A percentile compares a stretch with the other conserved stretches of the same genome.
Evolutionary conservation across 2,797 vertebrate species (phyloP).

Genomic region (Onychomys arenicola): DNA sequence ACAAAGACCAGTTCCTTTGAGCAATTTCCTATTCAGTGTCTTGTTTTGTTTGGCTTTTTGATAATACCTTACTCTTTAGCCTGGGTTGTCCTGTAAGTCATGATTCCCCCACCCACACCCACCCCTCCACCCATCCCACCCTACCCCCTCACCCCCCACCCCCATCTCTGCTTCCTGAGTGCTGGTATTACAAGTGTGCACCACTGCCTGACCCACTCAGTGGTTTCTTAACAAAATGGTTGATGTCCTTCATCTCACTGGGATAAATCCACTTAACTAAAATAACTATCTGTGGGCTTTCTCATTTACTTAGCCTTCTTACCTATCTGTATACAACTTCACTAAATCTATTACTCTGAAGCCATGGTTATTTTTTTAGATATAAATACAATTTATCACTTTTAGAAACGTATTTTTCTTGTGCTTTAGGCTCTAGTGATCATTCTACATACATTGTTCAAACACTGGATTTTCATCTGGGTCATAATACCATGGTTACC

Average conservation of each 20-base stretch:
- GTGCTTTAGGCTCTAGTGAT: conserved; percentile 92
- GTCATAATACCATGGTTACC: conserved; percentile 99
- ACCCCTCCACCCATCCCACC: too few species aligned
- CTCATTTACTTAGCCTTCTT: background rate
- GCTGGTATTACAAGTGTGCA: background rate
- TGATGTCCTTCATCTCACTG: conserved; percentile 42
- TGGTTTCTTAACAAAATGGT: conserved; percentile 21
- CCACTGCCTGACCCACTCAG: background rate
- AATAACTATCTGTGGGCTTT: background rate
- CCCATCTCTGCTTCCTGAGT: background rate
- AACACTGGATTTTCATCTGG: conserved; percentile 98
- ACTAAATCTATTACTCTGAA: background rate
- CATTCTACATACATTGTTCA: conserved; percentile 98
- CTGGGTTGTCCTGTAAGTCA: background rate
- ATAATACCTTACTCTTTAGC: background rate
- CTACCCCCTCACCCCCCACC: too few species aligned
- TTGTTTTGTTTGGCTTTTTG: background rate
- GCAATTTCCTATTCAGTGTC: background rate
- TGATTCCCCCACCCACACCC: too few species aligned
- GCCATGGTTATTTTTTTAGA: conserved; percentile 36
- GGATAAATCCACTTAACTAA: conserved; percentile 27
- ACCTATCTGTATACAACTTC: background rate
- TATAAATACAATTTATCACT: conserved; percentile 48
- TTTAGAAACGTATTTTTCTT: conserved; percentile 29
- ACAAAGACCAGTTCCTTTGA: background rate